Evolutionary conservation across 1,140 invertebrate species (phyloP), one percentile per base, ranked within the genome.

Genomic region (Ostrea denselamellosa): DNA sequence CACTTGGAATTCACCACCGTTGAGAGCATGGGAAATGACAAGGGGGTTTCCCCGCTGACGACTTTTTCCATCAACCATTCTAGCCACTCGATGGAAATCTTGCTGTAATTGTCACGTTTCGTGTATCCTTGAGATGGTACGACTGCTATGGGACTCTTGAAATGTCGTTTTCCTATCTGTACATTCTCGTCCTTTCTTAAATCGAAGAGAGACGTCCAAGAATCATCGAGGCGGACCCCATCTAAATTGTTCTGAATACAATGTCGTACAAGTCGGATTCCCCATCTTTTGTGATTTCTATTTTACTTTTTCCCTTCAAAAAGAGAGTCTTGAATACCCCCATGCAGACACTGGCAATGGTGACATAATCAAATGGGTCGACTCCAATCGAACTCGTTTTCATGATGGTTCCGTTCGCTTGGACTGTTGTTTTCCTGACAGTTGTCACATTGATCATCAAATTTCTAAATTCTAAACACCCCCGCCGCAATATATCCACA

Each of bases 301-400:
- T 34, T 53, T 87, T 10, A 19, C 54, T n/a, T 81, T n/a, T n/a
- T n/a, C n/a, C n/a, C n/a, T n/a, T n/a, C n/a, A 87, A 51, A 62
- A 87, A 87, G 0, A 83, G 28, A 62, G 53, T n/a, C n/a, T 62
- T 56, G 52, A 58, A 87, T 0, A 87, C 34, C 19, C 77, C 82
- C 53, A 82, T 56, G 25, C 88, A 89, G 3, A 89, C 88, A 8
- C 85, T 65, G 10, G 88, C 87, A 68, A 89, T 89, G 19, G 85
- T 89, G 2, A 89, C 51, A n/a, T n/a, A n/a, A 84, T 89, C 83
- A 65, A 89, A 86, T 12, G 88, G 88, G 53, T 89, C 85, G 14
- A 89, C 82, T 28, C 81, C 85, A 53, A 3, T 22, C 9, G 22
- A 4, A n/a, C 12, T 62, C 17, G 7, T 54, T 56, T 44, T 87